Conservation (phyloP, 2,113 vertebrate genomes). For the Hiodon tergisus region DNA sequence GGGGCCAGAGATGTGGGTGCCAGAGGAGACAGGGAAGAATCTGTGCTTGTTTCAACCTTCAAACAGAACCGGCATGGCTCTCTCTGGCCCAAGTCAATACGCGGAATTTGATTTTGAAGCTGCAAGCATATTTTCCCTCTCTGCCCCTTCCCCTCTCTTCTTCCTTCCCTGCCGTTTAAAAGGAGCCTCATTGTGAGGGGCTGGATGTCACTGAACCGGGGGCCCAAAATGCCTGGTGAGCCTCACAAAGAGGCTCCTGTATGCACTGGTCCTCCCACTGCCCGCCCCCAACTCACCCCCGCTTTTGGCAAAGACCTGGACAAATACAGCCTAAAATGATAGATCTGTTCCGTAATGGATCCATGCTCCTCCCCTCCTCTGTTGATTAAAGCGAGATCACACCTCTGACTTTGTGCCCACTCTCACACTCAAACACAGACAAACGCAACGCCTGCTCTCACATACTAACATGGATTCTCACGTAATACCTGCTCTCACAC, state of each 20-base stretch:
- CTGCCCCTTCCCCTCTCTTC: not conserved
- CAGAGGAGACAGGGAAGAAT: too few species aligned
- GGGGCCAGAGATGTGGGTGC: too few species aligned
- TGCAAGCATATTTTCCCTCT: not conserved
- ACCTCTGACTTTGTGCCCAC: constrained; percentile 13
- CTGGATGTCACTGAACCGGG: constrained; percentile 33
- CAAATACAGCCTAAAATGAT: constrained; percentile 19
- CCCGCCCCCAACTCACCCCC: not conserved
- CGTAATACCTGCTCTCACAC: too few species aligned
- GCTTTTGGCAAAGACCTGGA: constrained; percentile 15
- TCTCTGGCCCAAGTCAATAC: not conserved
- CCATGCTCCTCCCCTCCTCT: not conserved
- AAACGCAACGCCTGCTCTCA: not conserved
- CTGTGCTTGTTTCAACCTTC: not conserved
- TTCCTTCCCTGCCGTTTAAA: not conserved
- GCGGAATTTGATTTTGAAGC: constrained; percentile 5
- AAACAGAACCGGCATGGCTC: not conserved
- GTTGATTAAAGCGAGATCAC: not conserved
- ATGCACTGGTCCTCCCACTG: constrained; percentile 6
- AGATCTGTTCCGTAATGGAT: constrained; percentile 22
- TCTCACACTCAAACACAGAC: constrained; percentile 7
- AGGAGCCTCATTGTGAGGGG: constrained; percentile 28
- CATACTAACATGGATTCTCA: constrained; percentile 17
- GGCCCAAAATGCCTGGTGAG: constrained; percentile 7
- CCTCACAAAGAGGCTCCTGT: constrained; percentile 46